These are phyloP conservation scores for Ochotona princeps DNA, from an alignment of 2,113 vertebrate species.

Conservation along the genomic window DNA sequence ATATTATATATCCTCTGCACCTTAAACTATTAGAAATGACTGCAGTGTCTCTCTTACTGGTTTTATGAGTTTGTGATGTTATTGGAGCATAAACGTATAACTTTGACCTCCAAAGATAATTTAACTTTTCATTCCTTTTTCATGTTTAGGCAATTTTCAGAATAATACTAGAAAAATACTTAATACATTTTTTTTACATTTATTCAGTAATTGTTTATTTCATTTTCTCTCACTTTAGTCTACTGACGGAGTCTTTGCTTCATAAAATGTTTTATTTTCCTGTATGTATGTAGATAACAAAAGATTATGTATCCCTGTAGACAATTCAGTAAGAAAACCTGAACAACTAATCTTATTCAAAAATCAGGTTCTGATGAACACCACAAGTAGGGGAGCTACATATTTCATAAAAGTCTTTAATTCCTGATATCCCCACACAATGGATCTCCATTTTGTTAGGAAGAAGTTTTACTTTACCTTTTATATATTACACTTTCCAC, in stretches of 20 bases:
- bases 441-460: background rate
- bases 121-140: background rate
- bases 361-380: background rate
- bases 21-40: background rate
- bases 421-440: background rate
- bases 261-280: background rate
- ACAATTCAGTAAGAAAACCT: background rate
- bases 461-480: background rate
- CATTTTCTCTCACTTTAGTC: background rate
- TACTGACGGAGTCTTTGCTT: background rate
- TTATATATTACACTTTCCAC: background rate
- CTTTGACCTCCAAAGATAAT: background rate
- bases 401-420: background rate
- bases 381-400: background rate
- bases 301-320: background rate
- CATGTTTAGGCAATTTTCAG: background rate
- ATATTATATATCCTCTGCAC: background rate
- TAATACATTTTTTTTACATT: background rate
- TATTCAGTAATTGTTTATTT: slow-evolving; percentile 23
- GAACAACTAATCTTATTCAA: background rate
- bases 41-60: background rate
- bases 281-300: background rate
- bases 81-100: background rate
- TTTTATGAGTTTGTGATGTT: background rate
- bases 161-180: background rate